Percentiles rank a stretch among this genome's conserved stretches.
These are phyloP conservation scores for Morelia viridis DNA, from an alignment of 2,797 vertebrate species.

Conservation along the genomic window DNA sequence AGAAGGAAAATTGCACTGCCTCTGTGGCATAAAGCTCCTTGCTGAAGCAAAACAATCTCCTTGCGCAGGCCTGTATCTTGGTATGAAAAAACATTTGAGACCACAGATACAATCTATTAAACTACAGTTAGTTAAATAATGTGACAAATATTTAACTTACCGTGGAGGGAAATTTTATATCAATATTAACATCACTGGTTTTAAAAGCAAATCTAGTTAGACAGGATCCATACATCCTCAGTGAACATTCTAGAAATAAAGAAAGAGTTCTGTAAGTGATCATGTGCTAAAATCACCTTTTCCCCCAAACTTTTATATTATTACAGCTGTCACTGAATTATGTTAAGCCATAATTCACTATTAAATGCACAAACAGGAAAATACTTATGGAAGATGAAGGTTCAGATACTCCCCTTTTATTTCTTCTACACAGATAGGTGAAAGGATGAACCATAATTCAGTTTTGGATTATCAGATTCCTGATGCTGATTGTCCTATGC, in stretches of 20 bases:
- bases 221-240: conserved; percentile 94
- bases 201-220: conserved; percentile 95
- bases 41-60: neutral
- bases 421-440: neutral
- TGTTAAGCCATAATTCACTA: neutral
- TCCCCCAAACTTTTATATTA: neutral
- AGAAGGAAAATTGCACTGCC: neutral
- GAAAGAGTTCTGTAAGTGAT: conserved; percentile 34
- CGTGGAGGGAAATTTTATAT: conserved; percentile 87
- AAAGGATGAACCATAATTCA: neutral
- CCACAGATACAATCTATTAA: neutral
- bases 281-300: neutral
- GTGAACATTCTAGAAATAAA: conserved; percentile 85
- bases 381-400: neutral
- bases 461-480: neutral
- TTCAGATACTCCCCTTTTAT: neutral
- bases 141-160: conserved; percentile 74
- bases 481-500: neutral
- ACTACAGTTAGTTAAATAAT: conserved; percentile 22
- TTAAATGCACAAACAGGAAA: neutral
- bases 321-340: neutral
- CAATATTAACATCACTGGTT: conserved; percentile 93
- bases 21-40: neutral
- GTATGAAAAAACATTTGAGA: neutral
- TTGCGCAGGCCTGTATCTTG: neutral